Evolutionary conservation across 1,140 invertebrate species (phyloP).

Genomic region (Apis laboriosa): DNA sequence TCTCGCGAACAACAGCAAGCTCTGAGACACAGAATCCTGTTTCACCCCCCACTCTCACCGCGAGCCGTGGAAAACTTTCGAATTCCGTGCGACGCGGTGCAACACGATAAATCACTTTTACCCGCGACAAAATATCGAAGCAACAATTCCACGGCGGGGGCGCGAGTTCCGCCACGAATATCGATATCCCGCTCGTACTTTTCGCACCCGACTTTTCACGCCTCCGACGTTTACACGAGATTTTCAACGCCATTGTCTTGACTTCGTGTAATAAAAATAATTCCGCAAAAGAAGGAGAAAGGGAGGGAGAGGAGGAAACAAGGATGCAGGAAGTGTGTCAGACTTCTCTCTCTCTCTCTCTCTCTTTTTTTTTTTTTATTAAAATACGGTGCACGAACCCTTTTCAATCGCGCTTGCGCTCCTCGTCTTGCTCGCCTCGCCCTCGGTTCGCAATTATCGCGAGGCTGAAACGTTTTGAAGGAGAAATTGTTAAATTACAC

Average conservation of each 20-base stretch:
- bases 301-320: background rate
- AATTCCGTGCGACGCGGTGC: background rate
- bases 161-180: background rate
- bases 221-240: background rate
- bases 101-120: conserved; percentile 1
- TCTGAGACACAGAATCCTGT: no score
- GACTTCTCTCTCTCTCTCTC: background rate
- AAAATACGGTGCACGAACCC: conserved; percentile 13
- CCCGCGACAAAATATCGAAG: background rate
- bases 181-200: background rate
- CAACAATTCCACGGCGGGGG: no score
- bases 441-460: conserved; percentile 24
- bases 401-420: conserved; percentile 7
- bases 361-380: conserved; percentile 4
- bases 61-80: background rate
- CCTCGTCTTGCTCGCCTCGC: background rate
- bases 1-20: no score
- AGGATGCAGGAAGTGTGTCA: background rate
- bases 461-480: conserved; percentile 39
- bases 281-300: background rate
- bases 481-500: conserved; percentile 48
- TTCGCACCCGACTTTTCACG: background rate
- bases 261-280: background rate
- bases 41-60: no score
- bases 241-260: background rate